These are phyloP conservation scores for Eulithis prunata DNA, from an alignment of 2,888 invertebrate genomes.

Conservation along the genomic window DNA sequence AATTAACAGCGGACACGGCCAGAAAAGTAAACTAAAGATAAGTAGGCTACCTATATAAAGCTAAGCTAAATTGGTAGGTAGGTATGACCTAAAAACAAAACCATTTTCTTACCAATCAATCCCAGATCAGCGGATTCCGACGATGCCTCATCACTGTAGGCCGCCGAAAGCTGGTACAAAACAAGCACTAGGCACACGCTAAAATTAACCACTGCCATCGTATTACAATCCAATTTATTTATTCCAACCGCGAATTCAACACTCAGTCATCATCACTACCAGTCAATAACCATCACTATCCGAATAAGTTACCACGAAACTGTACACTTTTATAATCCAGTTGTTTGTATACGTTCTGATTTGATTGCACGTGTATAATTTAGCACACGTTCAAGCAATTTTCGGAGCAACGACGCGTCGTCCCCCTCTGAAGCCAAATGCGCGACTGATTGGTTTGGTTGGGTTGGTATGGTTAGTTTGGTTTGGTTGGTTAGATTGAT, in stretches of 20 bases:
- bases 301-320: constrained; percentile 53
- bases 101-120: constrained; percentile 60
- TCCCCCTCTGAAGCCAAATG: constrained; percentile 45
- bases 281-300: constrained; percentile 48
- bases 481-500: background rate
- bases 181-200: constrained; percentile 73
- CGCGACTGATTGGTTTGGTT: constrained; percentile 53
- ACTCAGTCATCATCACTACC: constrained; percentile 65
- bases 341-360: constrained; percentile 44
- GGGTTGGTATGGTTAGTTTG: constrained; percentile 35
- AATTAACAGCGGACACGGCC: too few species aligned
- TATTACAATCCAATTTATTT: constrained; percentile 66
- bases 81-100: too few species aligned
- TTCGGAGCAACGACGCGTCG: constrained; percentile 41
- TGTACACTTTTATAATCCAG: constrained; percentile 26
- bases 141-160: constrained; percentile 67
- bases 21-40: too few species aligned
- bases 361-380: constrained; percentile 46
- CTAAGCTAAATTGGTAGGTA: too few species aligned
- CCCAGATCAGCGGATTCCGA: constrained; percentile 73
- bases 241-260: constrained; percentile 55
- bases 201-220: constrained; percentile 77
- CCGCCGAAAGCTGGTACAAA: constrained; percentile 69
- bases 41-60: too few species aligned
- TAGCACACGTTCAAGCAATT: constrained; percentile 59